Conservation (phyloP, 2,797 vertebrate species). For the Anguilla anguilla region DNA sequence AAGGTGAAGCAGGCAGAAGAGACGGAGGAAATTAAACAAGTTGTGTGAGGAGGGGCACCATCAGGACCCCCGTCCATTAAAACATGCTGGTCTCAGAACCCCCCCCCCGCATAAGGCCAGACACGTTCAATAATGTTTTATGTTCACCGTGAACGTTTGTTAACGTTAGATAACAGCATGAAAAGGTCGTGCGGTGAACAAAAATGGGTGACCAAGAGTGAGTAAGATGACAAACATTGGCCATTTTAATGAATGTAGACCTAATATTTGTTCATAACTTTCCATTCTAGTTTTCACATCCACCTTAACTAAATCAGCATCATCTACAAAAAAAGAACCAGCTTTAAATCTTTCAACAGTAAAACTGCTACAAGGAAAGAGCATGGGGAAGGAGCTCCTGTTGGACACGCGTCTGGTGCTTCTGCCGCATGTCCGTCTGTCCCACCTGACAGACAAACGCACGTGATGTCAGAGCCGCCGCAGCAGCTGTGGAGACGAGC, state of each 20-base stretch:
- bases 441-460: conserved; percentile 30
- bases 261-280: no score
- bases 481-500: conserved; percentile 33
- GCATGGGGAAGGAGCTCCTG: background rate
- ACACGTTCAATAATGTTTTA: background rate
- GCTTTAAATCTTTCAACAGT: no score
- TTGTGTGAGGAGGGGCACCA: background rate
- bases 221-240: background rate
- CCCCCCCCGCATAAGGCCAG: background rate
- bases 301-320: no score
- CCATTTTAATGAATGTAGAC: no score
- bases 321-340: no score
- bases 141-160: background rate
- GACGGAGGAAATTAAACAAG: background rate
- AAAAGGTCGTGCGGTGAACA: background rate
- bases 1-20: background rate
- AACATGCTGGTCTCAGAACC: background rate
- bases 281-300: no score
- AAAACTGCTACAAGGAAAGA: background rate
- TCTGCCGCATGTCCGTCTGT: background rate
- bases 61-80: background rate
- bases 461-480: conserved; percentile 35
- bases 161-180: background rate
- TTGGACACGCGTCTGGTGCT: no score
- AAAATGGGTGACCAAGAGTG: background rate